Percentiles rank a stretch among this genome's conserved stretches.
These are phyloP conservation scores for Monodelphis domestica DNA, from an alignment of 2,797 vertebrate genomes.

Conservation along the genomic window DNA sequence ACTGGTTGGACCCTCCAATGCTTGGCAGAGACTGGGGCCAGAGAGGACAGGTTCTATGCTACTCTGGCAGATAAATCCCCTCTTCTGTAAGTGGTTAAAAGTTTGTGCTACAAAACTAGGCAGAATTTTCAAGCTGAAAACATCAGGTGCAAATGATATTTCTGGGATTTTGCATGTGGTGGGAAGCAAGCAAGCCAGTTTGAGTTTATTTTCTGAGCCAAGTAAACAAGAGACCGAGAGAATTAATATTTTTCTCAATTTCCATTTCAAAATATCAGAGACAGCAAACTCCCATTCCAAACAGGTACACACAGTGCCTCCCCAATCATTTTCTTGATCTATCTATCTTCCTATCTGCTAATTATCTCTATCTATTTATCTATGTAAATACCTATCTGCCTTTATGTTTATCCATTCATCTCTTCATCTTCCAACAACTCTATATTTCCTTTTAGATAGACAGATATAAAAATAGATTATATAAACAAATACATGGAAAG, in stretches of 20 bases:
- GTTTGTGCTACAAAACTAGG: conserved; percentile 23
- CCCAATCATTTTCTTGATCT: background rate
- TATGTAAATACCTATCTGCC: background rate
- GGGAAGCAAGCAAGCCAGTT: conserved; percentile 48
- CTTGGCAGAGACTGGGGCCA: background rate
- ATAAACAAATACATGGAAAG: background rate
- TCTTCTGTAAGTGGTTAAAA: background rate
- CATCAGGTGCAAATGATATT: conserved; percentile 55
- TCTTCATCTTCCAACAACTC: too few relatives aligned
- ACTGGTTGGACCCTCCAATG: background rate
- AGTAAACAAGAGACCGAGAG: conserved; percentile 57
- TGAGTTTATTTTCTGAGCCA: conserved; percentile 52
- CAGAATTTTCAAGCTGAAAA: conserved; percentile 47
- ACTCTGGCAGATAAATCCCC: background rate
- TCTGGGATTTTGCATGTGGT: conserved; percentile 30
- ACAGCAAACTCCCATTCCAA: background rate
- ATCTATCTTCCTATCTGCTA: background rate
- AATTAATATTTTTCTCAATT: background rate
- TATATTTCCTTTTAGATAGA: background rate
- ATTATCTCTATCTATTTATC: background rate
- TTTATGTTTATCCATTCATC: too few relatives aligned
- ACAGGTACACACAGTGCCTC: background rate
- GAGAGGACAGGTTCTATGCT: background rate
- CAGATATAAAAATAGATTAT: background rate
- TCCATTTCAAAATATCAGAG: conserved; percentile 61